A percentile compares a stretch with the other conserved stretches of the same genome.
Conservation (phyloP, 2,797 vertebrate species). For the Rousettus madagascariensis region DNA sequence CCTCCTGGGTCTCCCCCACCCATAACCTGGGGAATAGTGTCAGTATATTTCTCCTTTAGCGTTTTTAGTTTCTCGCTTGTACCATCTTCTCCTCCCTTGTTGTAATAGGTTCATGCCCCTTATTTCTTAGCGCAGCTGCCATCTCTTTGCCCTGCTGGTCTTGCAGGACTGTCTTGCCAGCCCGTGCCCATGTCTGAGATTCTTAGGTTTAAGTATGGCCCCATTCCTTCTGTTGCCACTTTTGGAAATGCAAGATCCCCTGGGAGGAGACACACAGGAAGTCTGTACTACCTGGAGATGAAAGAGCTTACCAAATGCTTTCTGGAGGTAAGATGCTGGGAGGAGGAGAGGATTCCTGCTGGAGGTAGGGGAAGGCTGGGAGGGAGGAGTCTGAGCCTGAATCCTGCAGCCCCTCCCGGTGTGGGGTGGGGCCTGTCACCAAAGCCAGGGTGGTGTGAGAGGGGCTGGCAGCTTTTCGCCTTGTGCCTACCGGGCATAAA, state of each 20-base stretch:
- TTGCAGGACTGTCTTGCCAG: not conserved
- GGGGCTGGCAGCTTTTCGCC: conserved; percentile 1
- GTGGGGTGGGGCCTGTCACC: rapidly evolving
- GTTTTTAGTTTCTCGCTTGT: not conserved
- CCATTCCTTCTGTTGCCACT: not conserved
- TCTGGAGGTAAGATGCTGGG: not conserved
- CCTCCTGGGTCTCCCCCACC: too few relatives aligned
- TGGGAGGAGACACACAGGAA: not conserved
- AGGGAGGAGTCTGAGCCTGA: not conserved
- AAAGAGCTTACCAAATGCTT: not conserved
- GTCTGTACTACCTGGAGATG: not conserved
- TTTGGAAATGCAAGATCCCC: not conserved
- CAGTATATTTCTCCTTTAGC: not conserved
- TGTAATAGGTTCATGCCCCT: not conserved
- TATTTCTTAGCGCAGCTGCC: not conserved
- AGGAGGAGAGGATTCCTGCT: not conserved
- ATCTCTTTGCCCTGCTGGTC: not conserved
- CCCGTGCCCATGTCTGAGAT: not conserved
- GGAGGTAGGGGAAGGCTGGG: not conserved
- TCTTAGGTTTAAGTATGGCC: not conserved
- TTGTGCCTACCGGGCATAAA: conserved; percentile 27
- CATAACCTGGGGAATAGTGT: not conserved
- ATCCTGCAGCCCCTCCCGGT: not conserved
- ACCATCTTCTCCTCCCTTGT: not conserved
- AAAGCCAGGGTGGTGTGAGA: rapidly evolving